Percentiles rank a stretch among this genome's conserved stretches.
phyloP scores from a whole-genome alignment of 1,140 invertebrate species.

The Dendrolimus punctatus region DNA sequence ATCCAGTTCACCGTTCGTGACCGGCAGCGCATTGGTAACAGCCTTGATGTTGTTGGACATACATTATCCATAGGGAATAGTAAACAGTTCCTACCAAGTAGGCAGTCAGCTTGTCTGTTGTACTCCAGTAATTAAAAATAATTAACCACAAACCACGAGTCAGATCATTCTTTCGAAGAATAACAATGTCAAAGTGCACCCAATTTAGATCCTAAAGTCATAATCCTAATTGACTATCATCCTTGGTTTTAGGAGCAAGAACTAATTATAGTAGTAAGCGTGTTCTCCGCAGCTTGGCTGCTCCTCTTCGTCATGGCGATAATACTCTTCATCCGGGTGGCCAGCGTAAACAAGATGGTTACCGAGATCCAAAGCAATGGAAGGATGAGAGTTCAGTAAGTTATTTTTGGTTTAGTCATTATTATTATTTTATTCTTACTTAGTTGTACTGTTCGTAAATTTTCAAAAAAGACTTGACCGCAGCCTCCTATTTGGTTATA shows the following conservation, averaged over 20 bases:
- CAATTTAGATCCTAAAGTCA: too few relatives aligned
- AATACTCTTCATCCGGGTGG: slow-evolving; percentile 31
- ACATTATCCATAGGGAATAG: background rate
- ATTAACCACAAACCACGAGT: slow-evolving; percentile 3
- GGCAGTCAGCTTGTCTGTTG: background rate
- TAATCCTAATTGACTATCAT: background rate
- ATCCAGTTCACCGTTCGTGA: too few relatives aligned
- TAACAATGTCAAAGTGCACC: background rate
- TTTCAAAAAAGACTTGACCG: too few relatives aligned
- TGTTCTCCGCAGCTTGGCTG: slow-evolving; percentile 33
- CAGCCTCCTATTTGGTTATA: too few relatives aligned
- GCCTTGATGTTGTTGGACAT: background rate
- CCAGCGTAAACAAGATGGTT: slow-evolving; percentile 30
- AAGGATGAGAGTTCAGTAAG: slow-evolving; percentile 44
- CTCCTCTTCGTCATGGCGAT: slow-evolving; percentile 30
- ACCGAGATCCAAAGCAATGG: slow-evolving; percentile 31
- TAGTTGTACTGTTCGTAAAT: too few relatives aligned
- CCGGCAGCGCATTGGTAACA: too few relatives aligned
- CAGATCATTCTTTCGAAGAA: slow-evolving; percentile 2
- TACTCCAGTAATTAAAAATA: background rate
- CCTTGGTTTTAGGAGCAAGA: slow-evolving; percentile 32
- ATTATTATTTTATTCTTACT: background rate
- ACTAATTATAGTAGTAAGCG: slow-evolving; percentile 41
- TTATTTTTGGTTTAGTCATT: background rate
- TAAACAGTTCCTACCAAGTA: background rate